Evolutionary conservation across 2,888 invertebrate species (phyloP).

Genomic region (Ormyrus pomaceus): DNA sequence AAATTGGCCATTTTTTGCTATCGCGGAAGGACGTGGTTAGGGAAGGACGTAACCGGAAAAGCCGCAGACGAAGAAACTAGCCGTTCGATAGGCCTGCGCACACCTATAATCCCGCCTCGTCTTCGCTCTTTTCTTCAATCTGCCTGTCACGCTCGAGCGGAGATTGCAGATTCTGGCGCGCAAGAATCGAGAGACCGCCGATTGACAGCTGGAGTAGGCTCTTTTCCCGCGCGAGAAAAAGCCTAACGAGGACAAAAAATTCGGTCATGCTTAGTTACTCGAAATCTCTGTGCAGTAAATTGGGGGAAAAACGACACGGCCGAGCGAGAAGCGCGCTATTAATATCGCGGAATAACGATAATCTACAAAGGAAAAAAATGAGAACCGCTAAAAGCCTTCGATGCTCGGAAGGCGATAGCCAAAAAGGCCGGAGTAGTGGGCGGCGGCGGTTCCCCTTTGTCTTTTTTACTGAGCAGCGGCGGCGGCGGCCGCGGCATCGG

Average conservation of each 20-base stretch:
- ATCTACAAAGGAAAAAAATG: neutral
- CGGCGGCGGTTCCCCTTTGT: slow-evolving; percentile 18
- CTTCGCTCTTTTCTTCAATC: slow-evolving; percentile 2
- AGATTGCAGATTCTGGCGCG: neutral
- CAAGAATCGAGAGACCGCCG: neutral
- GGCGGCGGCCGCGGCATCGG: neutral
- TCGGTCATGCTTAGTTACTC: neutral
- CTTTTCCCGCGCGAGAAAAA: neutral
- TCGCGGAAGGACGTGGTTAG: slow-evolving; percentile 52
- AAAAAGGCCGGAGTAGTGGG: slow-evolving; percentile 19
- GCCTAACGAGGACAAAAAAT: slow-evolving; percentile 5
- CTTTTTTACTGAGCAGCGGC: neutral
- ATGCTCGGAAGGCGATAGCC: slow-evolving; percentile 13
- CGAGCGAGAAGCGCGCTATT: too few relatives aligned
- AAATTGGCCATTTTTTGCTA: slow-evolving; percentile 20
- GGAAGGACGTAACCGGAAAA: neutral
- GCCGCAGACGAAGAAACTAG: slow-evolving; percentile 17
- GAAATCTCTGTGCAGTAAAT: too few relatives aligned
- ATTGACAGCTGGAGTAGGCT: neutral
- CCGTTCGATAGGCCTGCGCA: neutral
- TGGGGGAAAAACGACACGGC: too few relatives aligned
- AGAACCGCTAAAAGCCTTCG: slow-evolving; percentile 11
- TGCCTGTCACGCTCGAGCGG: slow-evolving; percentile 14
- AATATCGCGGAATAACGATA: too few relatives aligned
- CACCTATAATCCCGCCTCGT: neutral